Conservation (phyloP, 2,888 invertebrate genomes). For the Agriopis aurantiaria region DNA sequence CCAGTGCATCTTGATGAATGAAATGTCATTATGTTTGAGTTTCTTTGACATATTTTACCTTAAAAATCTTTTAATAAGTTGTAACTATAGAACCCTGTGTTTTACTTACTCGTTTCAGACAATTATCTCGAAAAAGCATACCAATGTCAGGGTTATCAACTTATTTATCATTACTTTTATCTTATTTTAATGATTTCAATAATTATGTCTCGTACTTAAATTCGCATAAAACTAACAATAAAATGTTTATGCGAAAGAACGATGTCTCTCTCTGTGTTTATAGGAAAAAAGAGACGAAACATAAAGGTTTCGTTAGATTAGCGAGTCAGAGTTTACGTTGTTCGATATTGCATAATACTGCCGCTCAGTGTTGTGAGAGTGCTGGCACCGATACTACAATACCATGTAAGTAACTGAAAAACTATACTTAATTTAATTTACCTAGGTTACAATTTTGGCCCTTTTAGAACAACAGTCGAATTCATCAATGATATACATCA, state of each 20-base stretch:
- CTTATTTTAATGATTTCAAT: slow-evolving; percentile 18
- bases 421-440: not conserved
- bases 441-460: not conserved
- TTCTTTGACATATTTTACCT: no score
- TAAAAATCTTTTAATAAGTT: no score
- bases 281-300: slow-evolving; percentile 27
- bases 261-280: slow-evolving; percentile 21
- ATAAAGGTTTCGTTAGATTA: slow-evolving; percentile 19
- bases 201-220: slow-evolving; percentile 15
- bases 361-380: slow-evolving; percentile 36
- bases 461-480: not conserved
- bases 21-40: no score
- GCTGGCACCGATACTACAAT: slow-evolving; percentile 22
- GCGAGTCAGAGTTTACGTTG: slow-evolving; percentile 18
- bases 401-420: slow-evolving; percentile 26
- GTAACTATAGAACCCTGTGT: not conserved
- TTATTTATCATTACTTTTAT: slow-evolving; percentile 30
- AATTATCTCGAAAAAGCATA: slow-evolving; percentile 28
- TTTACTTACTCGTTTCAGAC: not conserved
- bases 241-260: slow-evolving; percentile 7
- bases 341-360: slow-evolving; percentile 20
- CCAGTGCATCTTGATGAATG: no score
- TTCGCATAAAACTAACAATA: slow-evolving; percentile 5
- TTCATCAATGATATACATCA: no score
- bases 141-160: slow-evolving; percentile 46